Base-by-base conservation (phyloP, 2,888 invertebrate species). In the Leptodirus hochenwartii region DNA sequence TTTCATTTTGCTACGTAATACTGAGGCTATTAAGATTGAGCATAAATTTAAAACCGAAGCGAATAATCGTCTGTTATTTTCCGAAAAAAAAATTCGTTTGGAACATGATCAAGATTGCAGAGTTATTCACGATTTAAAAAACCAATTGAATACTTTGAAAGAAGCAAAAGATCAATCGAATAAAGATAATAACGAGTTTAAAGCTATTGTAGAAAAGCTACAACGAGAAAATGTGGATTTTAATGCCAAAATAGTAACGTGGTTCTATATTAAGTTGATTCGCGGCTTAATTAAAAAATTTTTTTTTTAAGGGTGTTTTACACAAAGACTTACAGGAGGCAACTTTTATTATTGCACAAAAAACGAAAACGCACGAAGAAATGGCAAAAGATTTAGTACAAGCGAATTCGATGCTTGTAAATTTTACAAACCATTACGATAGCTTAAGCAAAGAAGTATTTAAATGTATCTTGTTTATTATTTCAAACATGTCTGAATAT, bases 371-470 rank as follows among this genome's bases (percentile, higher is more conserved):
- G 8, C 48, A 52, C 22, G 51, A 51, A 31, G 55, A 55, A 39
- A 38, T 55, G 15, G 48, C 49, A 4, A 49, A 45, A 34, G 55
- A 55, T 43, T 41, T 55, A 27, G 44, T 53, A 1, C 50, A 55
- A 37, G 55, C 55, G 8, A 54, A 54, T 39, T 48, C 50, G 17
- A 49, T 54, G 45, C 35, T 55, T 17, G 50, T 54, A 1, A 53
- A 49, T 37, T 54, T 53, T 36, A 54, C 51, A 38, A 47, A 47
- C 24, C 50, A 50, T 29, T 52, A 47, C 27, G 54, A 54, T 39
- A 32, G 33, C 4, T 45, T 51, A 37, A 40, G 44, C 8, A 43
- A 49, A 38, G 45, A 52, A 41, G 50, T 49, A 37, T 16, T 29
- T 9, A 6, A 20, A 20, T 20, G 20, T 20, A 6, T 10, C 9